Evolutionary conservation across 2,888 invertebrate genomes (phyloP), one percentile per base, ranked within the genome.

Genomic region (Gibbula magus): DNA sequence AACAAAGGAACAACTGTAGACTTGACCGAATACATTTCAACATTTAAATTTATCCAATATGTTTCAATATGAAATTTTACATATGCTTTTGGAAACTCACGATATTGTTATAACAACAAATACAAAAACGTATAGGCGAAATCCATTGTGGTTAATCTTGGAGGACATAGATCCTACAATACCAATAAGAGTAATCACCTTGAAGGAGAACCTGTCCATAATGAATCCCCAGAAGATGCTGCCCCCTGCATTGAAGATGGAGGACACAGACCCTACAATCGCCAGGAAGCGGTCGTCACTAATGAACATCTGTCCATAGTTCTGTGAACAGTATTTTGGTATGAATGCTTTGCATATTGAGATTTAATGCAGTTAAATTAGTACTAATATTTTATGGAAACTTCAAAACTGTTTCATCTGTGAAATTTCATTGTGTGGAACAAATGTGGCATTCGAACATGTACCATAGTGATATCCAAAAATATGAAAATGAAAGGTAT

Each of bases 271-370:
- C 13, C 76, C 76, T 45, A 54, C 76, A 10, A 75, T n/a, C 10
- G 79, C 75, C 32, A 79, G 51, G 54, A 79, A 79, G 75, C 67
- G 52, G 20, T 79, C 79, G 35, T 79, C 79, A 3, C 45, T 35
- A 67, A 79, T 79, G 79, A 79, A 79, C 1, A 56, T 53, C 53
- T 76, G 76, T 20, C 79, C 79, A 53, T 79, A 79, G n/a, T 75
- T 45, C 79, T 79, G 76, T n/a, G 39, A 1, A 22, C 13, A 25
- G 39, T 61, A 3, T 8, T 25, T 16, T 25, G 25, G 22, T 0
- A 20, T 16, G 2, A 3, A 7, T 25, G 10, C 7, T 25, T 16
- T 25, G 5, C 13, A 61, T 25, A 13, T 29, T 54, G 5, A 10
- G n/a, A 52, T 18, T n/a, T 2, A 0, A 20, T 20, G 25, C 56